Percentiles rank a stretch among this genome's conserved stretches.
Evolutionary conservation across 2,797 vertebrate species (phyloP).

Genomic region (Pseudochaenichthys georgianus): DNA sequence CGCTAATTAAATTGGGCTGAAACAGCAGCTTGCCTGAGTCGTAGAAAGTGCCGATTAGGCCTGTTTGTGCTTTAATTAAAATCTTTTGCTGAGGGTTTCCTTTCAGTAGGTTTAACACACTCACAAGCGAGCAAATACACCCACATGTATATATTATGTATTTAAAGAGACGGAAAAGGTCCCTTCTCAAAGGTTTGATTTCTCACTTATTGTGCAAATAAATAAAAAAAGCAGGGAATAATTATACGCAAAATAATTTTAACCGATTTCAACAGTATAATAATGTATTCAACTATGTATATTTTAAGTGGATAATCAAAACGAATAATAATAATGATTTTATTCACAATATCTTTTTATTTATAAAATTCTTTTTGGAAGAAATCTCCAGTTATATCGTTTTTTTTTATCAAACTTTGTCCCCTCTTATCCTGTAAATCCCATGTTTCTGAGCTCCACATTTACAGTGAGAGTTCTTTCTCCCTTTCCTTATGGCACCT

Average conservation of each 20-base stretch:
- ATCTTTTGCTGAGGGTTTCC: conserved; percentile 67
- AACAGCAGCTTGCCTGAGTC: conserved; percentile 75
- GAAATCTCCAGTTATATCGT: background rate
- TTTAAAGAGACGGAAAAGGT: conserved; percentile 33
- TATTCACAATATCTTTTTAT: too few species aligned
- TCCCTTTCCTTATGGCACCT: conserved; percentile 17
- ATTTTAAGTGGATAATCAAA: background rate
- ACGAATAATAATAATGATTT: too few species aligned
- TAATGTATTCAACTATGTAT: too few species aligned
- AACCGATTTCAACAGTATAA: background rate
- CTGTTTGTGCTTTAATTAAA: conserved; percentile 84
- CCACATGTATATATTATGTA: conserved; percentile 6
- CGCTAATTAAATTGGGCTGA: conserved; percentile 85
- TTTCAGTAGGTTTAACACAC: conserved; percentile 42
- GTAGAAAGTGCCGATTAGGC: conserved; percentile 80
- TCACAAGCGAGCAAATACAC: conserved; percentile 15
- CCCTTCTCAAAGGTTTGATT: background rate
- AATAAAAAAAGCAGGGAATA: background rate
- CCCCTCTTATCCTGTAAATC: background rate
- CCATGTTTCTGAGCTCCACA: background rate
- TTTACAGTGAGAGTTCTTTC: conserved; percentile 9
- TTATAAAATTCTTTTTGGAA: background rate
- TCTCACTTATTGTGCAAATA: background rate
- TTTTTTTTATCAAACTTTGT: background rate
- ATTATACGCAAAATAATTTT: background rate